Conservation (phyloP, 1,140 invertebrate species). For the Cydia pomonella region DNA sequence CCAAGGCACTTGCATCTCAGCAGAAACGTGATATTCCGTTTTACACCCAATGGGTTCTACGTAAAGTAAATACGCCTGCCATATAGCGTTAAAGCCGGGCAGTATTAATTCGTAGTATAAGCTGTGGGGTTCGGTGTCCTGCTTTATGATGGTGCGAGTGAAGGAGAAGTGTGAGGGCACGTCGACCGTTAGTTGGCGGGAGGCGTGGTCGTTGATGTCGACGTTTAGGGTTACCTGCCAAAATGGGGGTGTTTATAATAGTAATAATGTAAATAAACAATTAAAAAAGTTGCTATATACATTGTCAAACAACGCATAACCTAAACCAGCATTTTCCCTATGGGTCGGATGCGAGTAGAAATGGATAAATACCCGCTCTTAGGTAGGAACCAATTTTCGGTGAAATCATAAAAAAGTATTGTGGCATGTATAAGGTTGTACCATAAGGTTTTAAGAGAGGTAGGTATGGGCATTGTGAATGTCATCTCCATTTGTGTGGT, state of each 20-base stretch:
- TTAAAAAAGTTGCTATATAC: too few relatives aligned
- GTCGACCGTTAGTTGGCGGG: slow-evolving; percentile 80
- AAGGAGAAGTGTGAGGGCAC: slow-evolving; percentile 73
- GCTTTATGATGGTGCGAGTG: slow-evolving; percentile 63
- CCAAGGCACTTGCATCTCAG: slow-evolving; percentile 84
- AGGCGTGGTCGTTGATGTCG: slow-evolving; percentile 83
- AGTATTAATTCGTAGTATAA: slow-evolving; percentile 83
- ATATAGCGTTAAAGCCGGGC: slow-evolving; percentile 79
- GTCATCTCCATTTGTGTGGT: too few relatives aligned
- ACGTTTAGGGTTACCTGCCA: slow-evolving; percentile 83
- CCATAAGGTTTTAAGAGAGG: too few relatives aligned
- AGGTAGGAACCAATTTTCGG: too few relatives aligned
- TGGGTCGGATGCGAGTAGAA: too few relatives aligned
- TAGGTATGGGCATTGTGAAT: too few relatives aligned
- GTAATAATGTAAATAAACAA: too few relatives aligned
- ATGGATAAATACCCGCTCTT: too few relatives aligned
- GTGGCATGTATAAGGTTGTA: too few relatives aligned
- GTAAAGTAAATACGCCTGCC: slow-evolving; percentile 82
- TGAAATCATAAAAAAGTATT: too few relatives aligned
- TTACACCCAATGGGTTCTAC: slow-evolving; percentile 78
- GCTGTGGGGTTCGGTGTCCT: slow-evolving; percentile 79
- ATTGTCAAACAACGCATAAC: too few relatives aligned
- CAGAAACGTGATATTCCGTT: slow-evolving; percentile 80
- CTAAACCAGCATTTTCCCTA: too few relatives aligned
- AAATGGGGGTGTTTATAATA: not conserved